Percentiles rank a stretch among this genome's conserved stretches.
phyloP scores from a whole-genome alignment of 2,797 vertebrate species.

The Rhinogobio ventralis region DNA sequence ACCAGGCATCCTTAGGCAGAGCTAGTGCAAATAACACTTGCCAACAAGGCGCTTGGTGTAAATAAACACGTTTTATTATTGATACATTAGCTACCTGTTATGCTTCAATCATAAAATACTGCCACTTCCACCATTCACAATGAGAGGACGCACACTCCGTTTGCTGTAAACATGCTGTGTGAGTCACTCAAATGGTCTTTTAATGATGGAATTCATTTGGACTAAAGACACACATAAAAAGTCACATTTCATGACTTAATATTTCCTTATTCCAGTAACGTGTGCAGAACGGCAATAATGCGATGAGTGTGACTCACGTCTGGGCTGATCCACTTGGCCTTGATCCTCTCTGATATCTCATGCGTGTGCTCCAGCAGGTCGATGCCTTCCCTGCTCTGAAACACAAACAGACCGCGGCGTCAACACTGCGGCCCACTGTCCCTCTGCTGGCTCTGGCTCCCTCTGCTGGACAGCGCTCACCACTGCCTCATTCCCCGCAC shows the following conservation, averaged over 20 bases:
- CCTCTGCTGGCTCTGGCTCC: background rate
- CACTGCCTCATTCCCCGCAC: background rate
- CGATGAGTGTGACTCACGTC: slow-evolving; percentile 78
- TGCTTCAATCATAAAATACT: too few species aligned
- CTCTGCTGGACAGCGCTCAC: background rate
- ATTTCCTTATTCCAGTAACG: background rate
- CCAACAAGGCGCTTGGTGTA: too few species aligned
- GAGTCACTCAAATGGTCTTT: background rate
- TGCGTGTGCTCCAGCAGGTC: slow-evolving; percentile 84
- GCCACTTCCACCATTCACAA: too few species aligned
- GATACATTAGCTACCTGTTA: too few species aligned
- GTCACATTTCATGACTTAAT: background rate
- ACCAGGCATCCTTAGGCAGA: too few species aligned
- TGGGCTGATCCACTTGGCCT: slow-evolving; percentile 87
- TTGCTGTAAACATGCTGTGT: too few species aligned
- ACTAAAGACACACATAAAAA: background rate
- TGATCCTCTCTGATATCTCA: slow-evolving; percentile 87
- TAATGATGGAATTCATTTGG: background rate
- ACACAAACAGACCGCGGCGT: background rate
- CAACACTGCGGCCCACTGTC: too few species aligned
- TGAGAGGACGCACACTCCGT: too few species aligned
- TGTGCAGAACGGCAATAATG: background rate
- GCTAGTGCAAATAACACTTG: too few species aligned
- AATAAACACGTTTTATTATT: too few species aligned
- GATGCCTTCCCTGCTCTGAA: slow-evolving; percentile 79